Evolutionary conservation across 2,113 vertebrate species (phyloP).

Genomic region (Paracanthobrama guichenoti): DNA sequence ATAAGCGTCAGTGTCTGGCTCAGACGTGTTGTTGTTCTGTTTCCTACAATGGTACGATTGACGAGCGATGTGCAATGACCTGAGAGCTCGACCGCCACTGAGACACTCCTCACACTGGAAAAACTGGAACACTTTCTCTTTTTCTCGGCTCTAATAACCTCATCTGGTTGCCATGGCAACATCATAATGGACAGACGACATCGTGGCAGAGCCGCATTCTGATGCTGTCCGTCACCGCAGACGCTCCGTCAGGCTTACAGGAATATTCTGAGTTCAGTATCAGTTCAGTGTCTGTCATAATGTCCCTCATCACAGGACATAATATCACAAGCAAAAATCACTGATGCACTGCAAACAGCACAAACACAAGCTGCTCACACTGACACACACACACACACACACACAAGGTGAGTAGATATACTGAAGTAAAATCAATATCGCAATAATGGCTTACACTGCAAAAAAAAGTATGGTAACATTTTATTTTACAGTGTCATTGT

Average conservation of each 20-base stretch:
- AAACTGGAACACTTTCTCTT: not conserved
- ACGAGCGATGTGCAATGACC: conserved; percentile 15
- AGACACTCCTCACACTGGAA: no score
- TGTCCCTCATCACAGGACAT: not conserved
- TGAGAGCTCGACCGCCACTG: not conserved
- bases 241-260: not conserved
- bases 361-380: not conserved
- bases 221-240: not conserved
- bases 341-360: not conserved
- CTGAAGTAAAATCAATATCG: no score
- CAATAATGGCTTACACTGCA: no score
- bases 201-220: not conserved
- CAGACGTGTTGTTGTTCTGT: conserved; percentile 17
- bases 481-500: no score
- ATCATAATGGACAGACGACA: not conserved
- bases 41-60: conserved; percentile 20
- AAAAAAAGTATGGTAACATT: no score
- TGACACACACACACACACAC: not conserved
- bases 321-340: not conserved
- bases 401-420: no score
- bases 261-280: not conserved
- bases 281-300: not conserved
- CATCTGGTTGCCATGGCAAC: not conserved
- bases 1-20: not conserved
- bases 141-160: conserved; percentile 1